A percentile compares a stretch with the other conserved stretches of the same genome.
These are phyloP conservation scores for Chiroxiphia lanceolata DNA, from an alignment of 2,797 vertebrate species.

Conservation along the genomic window DNA sequence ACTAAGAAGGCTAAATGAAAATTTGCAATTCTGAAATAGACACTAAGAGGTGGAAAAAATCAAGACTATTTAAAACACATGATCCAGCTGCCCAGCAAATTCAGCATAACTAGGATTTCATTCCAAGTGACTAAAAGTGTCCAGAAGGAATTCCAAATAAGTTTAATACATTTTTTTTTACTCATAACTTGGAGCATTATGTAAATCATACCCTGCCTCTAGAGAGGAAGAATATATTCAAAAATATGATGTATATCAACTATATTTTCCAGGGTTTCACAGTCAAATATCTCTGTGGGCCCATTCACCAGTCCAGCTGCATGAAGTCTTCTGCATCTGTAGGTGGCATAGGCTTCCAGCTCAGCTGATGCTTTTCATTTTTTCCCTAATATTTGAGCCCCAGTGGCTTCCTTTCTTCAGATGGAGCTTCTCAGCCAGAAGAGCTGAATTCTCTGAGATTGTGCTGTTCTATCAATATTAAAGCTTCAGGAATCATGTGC, in stretches of 20 bases:
- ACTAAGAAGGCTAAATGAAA: slow-evolving; percentile 7
- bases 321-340: neutral
- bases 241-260: neutral
- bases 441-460: neutral
- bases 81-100: neutral
- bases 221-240: neutral
- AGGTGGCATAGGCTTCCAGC: neutral
- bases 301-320: neutral
- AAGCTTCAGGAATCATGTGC: neutral
- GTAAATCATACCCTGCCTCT: neutral
- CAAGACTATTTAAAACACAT: neutral
- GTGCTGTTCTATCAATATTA: neutral
- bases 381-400: neutral
- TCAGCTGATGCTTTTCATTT: neutral
- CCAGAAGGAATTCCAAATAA: neutral
- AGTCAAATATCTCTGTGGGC: neutral
- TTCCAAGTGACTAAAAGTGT: neutral
- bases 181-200: neutral
- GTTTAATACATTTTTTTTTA: neutral
- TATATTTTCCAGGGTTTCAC: neutral
- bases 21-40: slow-evolving; percentile 21
- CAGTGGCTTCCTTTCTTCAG: neutral
- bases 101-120: neutral
- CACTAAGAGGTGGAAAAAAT: neutral
- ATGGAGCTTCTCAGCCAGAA: neutral